Conservation (phyloP, 1,140 invertebrate species). For the Plectus sambesii region DNA sequence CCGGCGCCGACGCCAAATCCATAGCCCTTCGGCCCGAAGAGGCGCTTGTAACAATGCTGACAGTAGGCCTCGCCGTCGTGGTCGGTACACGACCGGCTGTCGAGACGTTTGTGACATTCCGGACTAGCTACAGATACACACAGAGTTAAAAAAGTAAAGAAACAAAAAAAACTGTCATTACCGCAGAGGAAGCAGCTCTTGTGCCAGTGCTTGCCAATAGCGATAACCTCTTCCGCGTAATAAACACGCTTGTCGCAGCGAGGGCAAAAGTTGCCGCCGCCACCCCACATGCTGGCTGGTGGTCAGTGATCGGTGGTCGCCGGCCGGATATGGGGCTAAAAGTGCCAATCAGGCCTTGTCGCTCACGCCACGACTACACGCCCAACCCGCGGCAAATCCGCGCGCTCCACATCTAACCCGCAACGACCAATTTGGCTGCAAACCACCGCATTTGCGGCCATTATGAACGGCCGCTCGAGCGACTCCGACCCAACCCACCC, state of each 20-base stretch:
- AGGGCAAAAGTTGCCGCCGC: conserved; percentile 44
- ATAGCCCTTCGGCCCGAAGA: conserved; percentile 84
- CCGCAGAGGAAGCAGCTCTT: conserved; percentile 55
- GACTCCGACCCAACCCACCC: too few species aligned
- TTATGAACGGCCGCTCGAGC: too few species aligned
- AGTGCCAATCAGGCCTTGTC: too few species aligned
- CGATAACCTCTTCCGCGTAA: conserved; percentile 53
- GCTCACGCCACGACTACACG: too few species aligned
- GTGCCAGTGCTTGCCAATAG: conserved; percentile 52
- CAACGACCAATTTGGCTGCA: too few species aligned
- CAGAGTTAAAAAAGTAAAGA: conserved; percentile 8
- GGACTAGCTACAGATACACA: conserved; percentile 30
- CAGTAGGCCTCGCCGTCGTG: conserved; percentile 1
- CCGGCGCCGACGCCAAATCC: conserved; percentile 84
- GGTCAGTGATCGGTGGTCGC: too few species aligned
- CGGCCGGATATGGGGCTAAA: too few species aligned
- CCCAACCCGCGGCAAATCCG: too few species aligned
- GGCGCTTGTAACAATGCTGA: conserved; percentile 62
- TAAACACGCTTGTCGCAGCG: conserved; percentile 53
- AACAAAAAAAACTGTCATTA: conserved; percentile 45
- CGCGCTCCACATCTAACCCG: too few species aligned
- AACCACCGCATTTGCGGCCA: too few species aligned
- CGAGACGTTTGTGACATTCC: conserved; percentile 37
- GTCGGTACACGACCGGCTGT: conserved; percentile 14
- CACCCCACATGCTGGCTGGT: too few species aligned